Base-by-base conservation (phyloP, 2,797 vertebrate genomes). In the Rhabdomys pumilio region DNA sequence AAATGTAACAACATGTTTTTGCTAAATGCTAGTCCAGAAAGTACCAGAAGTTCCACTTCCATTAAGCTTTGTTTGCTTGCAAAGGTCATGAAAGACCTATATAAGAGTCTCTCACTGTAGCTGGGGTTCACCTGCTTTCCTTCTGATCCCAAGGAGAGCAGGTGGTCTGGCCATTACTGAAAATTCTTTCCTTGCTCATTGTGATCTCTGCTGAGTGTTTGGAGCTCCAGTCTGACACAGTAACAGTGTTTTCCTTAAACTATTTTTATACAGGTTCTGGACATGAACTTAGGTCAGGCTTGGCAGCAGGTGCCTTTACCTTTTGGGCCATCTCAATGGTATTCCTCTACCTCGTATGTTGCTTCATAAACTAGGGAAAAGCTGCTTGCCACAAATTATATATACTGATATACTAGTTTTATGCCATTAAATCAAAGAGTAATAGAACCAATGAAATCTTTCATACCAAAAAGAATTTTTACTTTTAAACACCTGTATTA, bases 401-500 rank as follows among this genome's bases (percentile, higher is more conserved):
- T 34, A 15, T 82, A 79, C 10, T 67, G 55, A 93, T 29, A 47
- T 55, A 80, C 72, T 91, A 75, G 38, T 82, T 89, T 57, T 61
- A 89, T 19, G 77, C 44, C 72, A 83, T 88, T 82, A 93, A 89
- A 93, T 97, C 98, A 98, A 96, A 97, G 88, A 98, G 79, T 47
- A 82, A 97, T 65, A 96, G 97, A 96, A 96, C 96, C 38, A 96
- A 92, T 72, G 81, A 13, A 53, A 41, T 7, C 41, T 79, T 98
- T 96, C 55, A 14, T 88, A 97, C 72, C 73, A n/a, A 29, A 29
- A 82, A 96, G 75, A 73, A 95, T 41, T 93, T 96, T 93, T 95
- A 94, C n/a, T 95, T 87, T 86, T 67, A 97, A 97, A 97, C 97
- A 97, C 95, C 96, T 93, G 80, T 96, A 95, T 97, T 93, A 81